Evolutionary conservation across 2,888 invertebrate genomes (phyloP), one percentile per base, ranked within the genome.

Genomic region (Seira ritae): DNA sequence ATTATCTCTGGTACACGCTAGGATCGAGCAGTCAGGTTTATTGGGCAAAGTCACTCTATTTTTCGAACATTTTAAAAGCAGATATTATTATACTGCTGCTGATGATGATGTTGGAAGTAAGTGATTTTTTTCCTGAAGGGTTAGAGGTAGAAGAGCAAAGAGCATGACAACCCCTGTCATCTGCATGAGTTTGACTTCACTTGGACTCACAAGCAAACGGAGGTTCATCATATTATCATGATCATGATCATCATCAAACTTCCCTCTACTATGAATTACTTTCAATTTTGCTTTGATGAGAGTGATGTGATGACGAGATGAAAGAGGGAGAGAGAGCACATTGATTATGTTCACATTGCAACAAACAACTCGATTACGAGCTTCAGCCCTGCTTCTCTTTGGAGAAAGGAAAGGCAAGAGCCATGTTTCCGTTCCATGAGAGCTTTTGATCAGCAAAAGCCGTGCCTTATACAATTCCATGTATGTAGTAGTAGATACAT

Each of bases 311-410:
- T 10, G 69, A 67, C n/a, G 69, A 62, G 42, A 69, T 12, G 69
- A 62, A 62, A 62, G 42, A 46, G 69, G 42, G 42, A 10, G 10
- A 62, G 62, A 20, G 62, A 62, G 55, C 62, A 62, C 19, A 62
- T 62, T 62, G 62, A 62, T 62, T 62, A n/a, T 62, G 62, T 62
- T 62, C n/a, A 62, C 62, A 62, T 62, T 62, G 62, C 62, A 62
- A 62, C 62, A 62, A 62, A 62, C 62, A 62, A 62, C 62, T 62
- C 62, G 62, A 62, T 62, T 62, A 62, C 62, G 20, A 8, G 10
- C 3, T 62, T 62, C 20, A 62, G 62, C 1, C 50, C 3, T 50
- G 50, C 31, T 31, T 31, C 3, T n/a, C 31, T 31, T 31, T 31
- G 31, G 8, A 8, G 31, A 31, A 31, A 31, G 31, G 31, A 31